A percentile compares a stretch with the other conserved stretches of the same genome.
Evolutionary conservation across 64 coral and sea anemone genomes (phyloP).

Genomic region (Actinia equina): DNA sequence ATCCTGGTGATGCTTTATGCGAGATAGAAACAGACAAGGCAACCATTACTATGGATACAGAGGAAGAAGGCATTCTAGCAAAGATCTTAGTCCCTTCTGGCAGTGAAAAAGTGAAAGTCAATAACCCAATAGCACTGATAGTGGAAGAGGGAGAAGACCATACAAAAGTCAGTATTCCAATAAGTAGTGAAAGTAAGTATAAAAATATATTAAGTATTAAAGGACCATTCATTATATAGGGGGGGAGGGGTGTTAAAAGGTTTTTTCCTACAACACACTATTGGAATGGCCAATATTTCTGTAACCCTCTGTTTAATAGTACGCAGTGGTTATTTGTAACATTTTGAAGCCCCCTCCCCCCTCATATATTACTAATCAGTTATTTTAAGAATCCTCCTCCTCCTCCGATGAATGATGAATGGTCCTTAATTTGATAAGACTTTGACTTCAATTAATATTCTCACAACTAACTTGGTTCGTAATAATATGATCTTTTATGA

Average conservation of each 20-base stretch:
- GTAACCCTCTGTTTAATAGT: too few relatives aligned
- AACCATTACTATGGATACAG: slow-evolving; percentile 78
- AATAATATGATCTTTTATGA: not conserved
- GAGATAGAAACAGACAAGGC: slow-evolving; percentile 97
- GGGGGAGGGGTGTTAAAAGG: too few relatives aligned
- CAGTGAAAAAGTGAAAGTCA: slow-evolving; percentile 68
- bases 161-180: slow-evolving; percentile 69
- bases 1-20: slow-evolving; percentile 75
- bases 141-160: slow-evolving; percentile 77
- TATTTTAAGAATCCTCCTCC: too few relatives aligned
- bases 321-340: too few relatives aligned
- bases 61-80: slow-evolving; percentile 82
- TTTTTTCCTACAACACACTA: too few relatives aligned
- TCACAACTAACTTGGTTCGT: not conserved
- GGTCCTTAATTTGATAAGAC: not conserved
- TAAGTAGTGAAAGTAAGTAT: slow-evolving; percentile 19
- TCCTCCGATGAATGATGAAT: too few relatives aligned
- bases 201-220: not conserved
- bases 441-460: not conserved
- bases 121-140: slow-evolving; percentile 77
- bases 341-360: too few relatives aligned
- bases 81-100: slow-evolving; percentile 80
- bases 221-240: too few relatives aligned
- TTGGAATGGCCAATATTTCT: too few relatives aligned
- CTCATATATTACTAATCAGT: too few relatives aligned